Conservation (phyloP, 2,797 vertebrate genomes). For the Anguilla marmorata region DNA sequence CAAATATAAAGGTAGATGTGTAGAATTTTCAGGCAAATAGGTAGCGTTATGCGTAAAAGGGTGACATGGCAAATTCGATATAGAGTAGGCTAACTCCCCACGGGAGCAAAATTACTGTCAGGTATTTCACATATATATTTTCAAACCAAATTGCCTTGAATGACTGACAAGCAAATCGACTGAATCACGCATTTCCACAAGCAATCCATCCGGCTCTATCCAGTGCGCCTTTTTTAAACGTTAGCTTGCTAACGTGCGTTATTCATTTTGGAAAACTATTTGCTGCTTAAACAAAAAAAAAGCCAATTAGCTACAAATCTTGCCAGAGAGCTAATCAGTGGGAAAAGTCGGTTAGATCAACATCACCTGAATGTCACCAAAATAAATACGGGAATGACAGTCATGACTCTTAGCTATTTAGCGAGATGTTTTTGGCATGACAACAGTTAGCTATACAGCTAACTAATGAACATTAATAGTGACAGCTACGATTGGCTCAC, state of each 20-base stretch:
- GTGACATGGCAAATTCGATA: neutral
- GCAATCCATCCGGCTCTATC: neutral
- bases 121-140: neutral
- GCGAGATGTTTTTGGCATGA: neutral
- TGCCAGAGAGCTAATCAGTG: neutral
- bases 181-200: neutral
- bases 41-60: neutral
- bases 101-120: neutral
- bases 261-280: neutral
- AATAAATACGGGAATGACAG: neutral
- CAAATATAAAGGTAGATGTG: neutral
- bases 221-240: neutral
- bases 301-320: neutral
- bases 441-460: constrained; percentile 1
- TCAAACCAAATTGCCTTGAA: neutral
- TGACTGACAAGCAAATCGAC: neutral
- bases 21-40: neutral
- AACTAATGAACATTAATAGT: neutral
- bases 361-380: constrained; percentile 5
- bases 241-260: neutral
- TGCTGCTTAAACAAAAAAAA: neutral
- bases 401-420: neutral
- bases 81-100: neutral
- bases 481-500: neutral
- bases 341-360: neutral